phyloP scores from a whole-genome alignment of 2,888 invertebrate genomes.

The Parasteatoda lunata region DNA sequence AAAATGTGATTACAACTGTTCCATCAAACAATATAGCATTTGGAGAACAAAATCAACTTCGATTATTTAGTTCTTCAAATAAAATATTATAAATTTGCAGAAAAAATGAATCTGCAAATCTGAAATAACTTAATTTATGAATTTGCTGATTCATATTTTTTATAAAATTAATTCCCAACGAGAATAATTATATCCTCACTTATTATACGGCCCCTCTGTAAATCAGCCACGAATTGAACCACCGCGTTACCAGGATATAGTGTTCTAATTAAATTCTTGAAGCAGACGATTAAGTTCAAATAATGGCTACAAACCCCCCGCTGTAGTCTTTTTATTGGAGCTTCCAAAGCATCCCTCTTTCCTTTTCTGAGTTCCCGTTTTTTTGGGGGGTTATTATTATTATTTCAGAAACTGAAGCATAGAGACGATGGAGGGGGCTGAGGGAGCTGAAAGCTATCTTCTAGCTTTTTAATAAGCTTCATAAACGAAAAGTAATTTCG shows the following conservation, averaged over 20 bases:
- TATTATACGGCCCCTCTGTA: conserved; percentile 11
- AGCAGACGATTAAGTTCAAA: conserved; percentile 58
- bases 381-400: background rate
- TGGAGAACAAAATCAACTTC: too few species aligned
- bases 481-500: conserved; percentile 62
- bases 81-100: too few species aligned
- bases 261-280: conserved; percentile 66
- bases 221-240: background rate
- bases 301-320: conserved; percentile 34
- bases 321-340: conserved; percentile 6
- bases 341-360: conserved; percentile 13
- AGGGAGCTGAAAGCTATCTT: conserved; percentile 18
- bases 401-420: background rate
- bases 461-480: conserved; percentile 61
- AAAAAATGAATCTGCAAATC: too few species aligned
- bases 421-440: background rate
- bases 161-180: too few species aligned
- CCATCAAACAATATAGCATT: too few species aligned
- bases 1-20: too few species aligned
- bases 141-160: too few species aligned
- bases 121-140: too few species aligned
- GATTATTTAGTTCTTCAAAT: too few species aligned
- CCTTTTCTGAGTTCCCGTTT: background rate
- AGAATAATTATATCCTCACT: conserved; percentile 5
- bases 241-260: conserved; percentile 58